Conservation (phyloP, 2,113 vertebrate species). For the Pantherophis guttatus region DNA sequence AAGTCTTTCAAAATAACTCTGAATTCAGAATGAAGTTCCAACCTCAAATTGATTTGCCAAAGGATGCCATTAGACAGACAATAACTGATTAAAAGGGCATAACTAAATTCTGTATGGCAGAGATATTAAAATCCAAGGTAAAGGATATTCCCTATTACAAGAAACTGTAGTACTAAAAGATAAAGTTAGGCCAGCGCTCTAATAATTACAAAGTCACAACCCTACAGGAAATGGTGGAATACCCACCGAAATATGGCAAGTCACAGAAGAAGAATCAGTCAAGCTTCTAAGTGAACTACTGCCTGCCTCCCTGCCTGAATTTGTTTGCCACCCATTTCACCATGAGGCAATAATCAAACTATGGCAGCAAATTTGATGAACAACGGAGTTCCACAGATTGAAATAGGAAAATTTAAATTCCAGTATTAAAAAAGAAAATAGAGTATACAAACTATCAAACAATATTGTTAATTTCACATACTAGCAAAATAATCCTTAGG, state of each 20-base stretch:
- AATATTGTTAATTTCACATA: no score
- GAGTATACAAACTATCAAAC: no score
- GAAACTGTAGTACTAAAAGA: not conserved
- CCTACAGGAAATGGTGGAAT: not conserved
- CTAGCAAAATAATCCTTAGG: no score
- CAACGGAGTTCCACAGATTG: not conserved
- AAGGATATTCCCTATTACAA: not conserved
- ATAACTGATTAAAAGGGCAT: not conserved
- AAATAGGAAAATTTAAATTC: no score
- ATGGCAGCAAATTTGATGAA: not conserved
- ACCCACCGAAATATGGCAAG: not conserved
- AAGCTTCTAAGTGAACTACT: not conserved
- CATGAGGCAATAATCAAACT: not conserved
- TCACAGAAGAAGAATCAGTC: not conserved
- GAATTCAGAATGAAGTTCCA: not conserved
- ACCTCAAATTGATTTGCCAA: not conserved
- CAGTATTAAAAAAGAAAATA: no score
- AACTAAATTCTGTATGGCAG: not conserved
- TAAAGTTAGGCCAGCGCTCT: not conserved
- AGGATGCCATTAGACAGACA: not conserved
- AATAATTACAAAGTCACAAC: not conserved
- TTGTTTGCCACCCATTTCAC: no score
- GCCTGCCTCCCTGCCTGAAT: no score
- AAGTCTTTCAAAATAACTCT: not conserved
- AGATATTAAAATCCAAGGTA: not conserved